Evolutionary conservation across 2,888 invertebrate genomes (phyloP), one percentile per base, ranked within the genome.

Genomic region (Patella caerulea): DNA sequence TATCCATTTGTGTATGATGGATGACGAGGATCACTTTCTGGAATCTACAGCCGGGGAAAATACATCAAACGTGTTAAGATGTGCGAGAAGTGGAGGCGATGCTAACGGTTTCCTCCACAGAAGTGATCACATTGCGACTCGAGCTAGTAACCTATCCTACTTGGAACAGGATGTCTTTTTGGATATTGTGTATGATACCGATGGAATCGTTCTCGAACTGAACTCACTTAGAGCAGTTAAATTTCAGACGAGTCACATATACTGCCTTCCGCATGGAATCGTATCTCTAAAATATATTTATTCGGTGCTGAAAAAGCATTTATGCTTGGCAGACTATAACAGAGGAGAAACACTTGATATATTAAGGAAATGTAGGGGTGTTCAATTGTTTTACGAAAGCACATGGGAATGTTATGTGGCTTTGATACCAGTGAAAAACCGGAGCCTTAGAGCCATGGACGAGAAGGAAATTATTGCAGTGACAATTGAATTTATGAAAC

Each of bases 121-220:
- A 56, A 56, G 15, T 56, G 17, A n/a, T n/a, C 56, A 56, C 56
- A 56, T 56, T 56, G 14, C 56, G 17, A 56, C 56, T 56, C 14
- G 56, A n/a, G 56, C 15, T n/a, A 17, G 56, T 56, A 56, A 56
- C 14, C 14, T 56, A n/a, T 56, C 56, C 2, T 56, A 14, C 4
- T 56, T 56, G 56, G 56, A 56, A 56, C 56, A 56, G 17, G 56
- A 56, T 56, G 56, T 56, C 56, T 56, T 17, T 56, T n/a, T 56
- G 14, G 56, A 56, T 56, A 5, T 56, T 14, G 17, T 17, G 14
- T 56, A 56, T n/a, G 56, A 56, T 56, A 56, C 56, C 14, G 56
- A 56, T n/a, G 56, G 56, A 56, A 56, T 56, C 14, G 56, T 56
- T 14, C 17, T 56, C 15, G 56, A 56, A n/a, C 56, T 56, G 17